Base-by-base conservation (phyloP, 2,888 invertebrate genomes). In the Spodoptera littoralis region DNA sequence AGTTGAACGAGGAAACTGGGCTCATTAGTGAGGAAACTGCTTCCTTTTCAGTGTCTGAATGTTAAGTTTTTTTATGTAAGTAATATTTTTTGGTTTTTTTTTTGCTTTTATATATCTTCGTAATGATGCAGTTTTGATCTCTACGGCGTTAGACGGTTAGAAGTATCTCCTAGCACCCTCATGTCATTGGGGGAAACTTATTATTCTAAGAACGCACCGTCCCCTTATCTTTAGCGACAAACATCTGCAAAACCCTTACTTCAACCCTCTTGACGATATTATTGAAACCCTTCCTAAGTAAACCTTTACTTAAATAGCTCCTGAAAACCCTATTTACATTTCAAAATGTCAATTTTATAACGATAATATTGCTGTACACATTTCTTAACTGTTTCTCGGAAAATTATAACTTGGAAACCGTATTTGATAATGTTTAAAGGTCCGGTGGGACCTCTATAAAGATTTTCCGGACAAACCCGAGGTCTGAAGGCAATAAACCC, bases 11-110 rank as follows among this genome's bases (percentile, higher is more conserved):
- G 59, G 61, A 51, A 54, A 58, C 56, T 42, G 41, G 51, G 58
- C 69, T 77, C 79, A 79, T 83, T 82, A 80, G 76, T 57, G 71
- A 59, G 57, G 52, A 64, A 75, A 77, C 58, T 57, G 62, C 72
- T 77, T 77, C 65, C 67, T 69, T 73, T 80, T 74, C 70, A 65
- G 58, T 63, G 56, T 71, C 63, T 60, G 46, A 69, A 49, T 67
- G 41, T 70, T 27, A 9, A 46, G 42, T 65, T 66, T 62, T 64
- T 36, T 36, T 36, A 36, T 36, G 36, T 36, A 8, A 36, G 36
- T 36, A 36, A 9, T 8, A 36, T 36, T 36, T 9, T 27, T 27
- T 2, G 2, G 2, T 27, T 3, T 2, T 27, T 27, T 5, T 27
- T 36, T 36, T 36, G 18, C 1, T 18, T 18, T 18, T 18, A 18